A percentile compares a stretch with the other conserved stretches of the same genome.
Conservation (phyloP, 2,797 vertebrate genomes). For the Coilia nasus region DNA sequence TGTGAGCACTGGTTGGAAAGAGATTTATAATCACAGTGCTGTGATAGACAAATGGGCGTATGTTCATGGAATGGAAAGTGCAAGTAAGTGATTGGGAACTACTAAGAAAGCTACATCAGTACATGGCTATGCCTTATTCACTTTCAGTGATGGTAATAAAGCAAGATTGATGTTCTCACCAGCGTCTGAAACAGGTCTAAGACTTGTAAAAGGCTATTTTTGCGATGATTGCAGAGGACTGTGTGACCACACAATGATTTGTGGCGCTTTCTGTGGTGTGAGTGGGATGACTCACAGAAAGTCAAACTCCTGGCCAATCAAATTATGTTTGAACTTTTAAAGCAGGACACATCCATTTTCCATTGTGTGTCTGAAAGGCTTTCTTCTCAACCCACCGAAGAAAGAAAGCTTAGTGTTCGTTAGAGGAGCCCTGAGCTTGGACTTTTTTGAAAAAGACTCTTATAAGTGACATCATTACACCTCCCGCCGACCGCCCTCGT, state of each 20-base stretch:
- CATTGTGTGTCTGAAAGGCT: constrained; percentile 3
- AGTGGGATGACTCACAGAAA: constrained; percentile 22
- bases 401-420: neutral
- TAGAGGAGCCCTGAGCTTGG: neutral
- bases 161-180: neutral
- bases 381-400: neutral
- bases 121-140: neutral
- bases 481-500: neutral
- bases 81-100: neutral
- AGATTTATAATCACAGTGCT: neutral
- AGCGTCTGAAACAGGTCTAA: constrained; percentile 15
- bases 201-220: constrained; percentile 22
- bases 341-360: constrained; percentile 19
- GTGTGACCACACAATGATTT: constrained; percentile 20
- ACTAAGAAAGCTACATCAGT: neutral
- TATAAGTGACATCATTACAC: neutral
- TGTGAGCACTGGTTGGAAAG: neutral
- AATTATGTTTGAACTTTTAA: constrained; percentile 22
- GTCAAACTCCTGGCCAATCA: constrained; percentile 17
- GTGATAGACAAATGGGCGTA: neutral
- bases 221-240: constrained; percentile 13
- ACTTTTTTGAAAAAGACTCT: neutral
- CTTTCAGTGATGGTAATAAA: neutral
- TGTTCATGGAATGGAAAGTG: neutral
- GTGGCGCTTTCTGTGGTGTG: constrained; percentile 1